A percentile compares a stretch with the other conserved stretches of the same genome.
These are phyloP conservation scores for Notoglanidium macrostoma DNA, from an alignment of 2,797 vertebrate species.

Conservation along the genomic window DNA sequence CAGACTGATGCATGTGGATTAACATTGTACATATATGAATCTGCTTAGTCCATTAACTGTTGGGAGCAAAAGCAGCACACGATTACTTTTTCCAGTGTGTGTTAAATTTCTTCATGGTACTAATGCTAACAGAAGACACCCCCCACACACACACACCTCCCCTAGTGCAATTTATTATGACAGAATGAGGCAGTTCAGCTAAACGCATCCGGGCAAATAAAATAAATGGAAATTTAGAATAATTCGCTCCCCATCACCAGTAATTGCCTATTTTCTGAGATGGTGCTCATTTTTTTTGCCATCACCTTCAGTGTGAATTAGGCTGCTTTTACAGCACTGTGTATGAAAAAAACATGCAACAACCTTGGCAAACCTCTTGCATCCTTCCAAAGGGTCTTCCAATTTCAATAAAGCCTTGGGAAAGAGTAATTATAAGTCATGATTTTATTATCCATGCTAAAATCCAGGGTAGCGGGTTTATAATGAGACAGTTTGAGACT, in stretches of 20 bases:
- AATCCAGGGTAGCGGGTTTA: not conserved
- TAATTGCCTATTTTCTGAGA: constrained; percentile 38
- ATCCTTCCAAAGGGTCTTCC: not conserved
- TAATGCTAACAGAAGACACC: not conserved
- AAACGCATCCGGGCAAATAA: constrained; percentile 9
- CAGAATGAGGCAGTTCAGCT: constrained; percentile 15
- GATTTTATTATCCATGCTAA: constrained; percentile 19
- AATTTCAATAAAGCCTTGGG: constrained; percentile 28
- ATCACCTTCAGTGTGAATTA: constrained; percentile 20
- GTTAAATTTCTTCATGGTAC: constrained; percentile 1
- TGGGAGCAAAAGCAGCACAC: not conserved
- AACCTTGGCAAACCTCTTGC: not conserved
- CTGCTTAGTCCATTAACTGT: not conserved
- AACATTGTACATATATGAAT: not conserved
- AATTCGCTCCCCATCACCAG: constrained; percentile 14
- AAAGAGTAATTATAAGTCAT: constrained; percentile 41
- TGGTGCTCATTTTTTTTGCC: not conserved
- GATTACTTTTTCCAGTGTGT: constrained; percentile 1
- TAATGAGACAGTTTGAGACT: not conserved
- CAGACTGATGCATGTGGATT: not conserved
- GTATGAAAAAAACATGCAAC: constrained; percentile 19
- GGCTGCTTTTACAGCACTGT: constrained; percentile 26
- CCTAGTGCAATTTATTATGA: constrained; percentile 27
- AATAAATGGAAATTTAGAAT: constrained; percentile 30
- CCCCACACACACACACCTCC: not conserved